Evolutionary conservation across 2,888 invertebrate genomes (phyloP).

Genomic region (Leucoma salicis): DNA sequence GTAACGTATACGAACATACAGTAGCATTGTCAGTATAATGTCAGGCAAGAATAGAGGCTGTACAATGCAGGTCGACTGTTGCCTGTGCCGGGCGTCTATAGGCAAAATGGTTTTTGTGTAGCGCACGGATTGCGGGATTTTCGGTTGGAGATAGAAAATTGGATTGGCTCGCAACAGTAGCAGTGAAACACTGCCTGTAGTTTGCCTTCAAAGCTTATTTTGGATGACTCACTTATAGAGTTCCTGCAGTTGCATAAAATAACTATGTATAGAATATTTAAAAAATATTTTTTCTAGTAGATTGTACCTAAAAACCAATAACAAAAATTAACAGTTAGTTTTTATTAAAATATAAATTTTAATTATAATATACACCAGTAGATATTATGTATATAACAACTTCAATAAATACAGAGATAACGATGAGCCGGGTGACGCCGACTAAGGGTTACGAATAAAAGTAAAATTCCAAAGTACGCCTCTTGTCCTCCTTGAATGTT

Average conservation of each 20-base stretch:
- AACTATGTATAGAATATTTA: no score
- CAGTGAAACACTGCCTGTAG: conserved; percentile 48
- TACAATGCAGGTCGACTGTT: conserved; percentile 53
- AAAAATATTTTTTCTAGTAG: no score
- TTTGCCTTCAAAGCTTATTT: conserved; percentile 54
- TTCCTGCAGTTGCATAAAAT: no score
- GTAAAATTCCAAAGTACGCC: conserved; percentile 29
- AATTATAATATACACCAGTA: neutral
- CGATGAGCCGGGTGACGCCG: conserved; percentile 18
- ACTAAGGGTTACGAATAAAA: conserved; percentile 33
- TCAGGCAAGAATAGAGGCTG: conserved; percentile 44
- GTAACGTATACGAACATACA: conserved; percentile 13
- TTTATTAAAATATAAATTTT: no score
- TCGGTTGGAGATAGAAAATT: conserved; percentile 60
- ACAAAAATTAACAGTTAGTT: no score
- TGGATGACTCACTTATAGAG: conserved; percentile 35
- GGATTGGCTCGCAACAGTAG: conserved; percentile 58
- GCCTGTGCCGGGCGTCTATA: conserved; percentile 40
- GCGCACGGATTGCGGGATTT: conserved; percentile 49
- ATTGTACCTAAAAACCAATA: no score
- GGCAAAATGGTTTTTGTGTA: conserved; percentile 50
- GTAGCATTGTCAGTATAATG: conserved; percentile 46
- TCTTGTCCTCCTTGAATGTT: conserved; percentile 32
- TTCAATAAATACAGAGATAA: conserved; percentile 10
- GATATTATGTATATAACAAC: neutral